Base-by-base conservation (phyloP, 2,797 vertebrate genomes). In the Rallus crepitans region DNA sequence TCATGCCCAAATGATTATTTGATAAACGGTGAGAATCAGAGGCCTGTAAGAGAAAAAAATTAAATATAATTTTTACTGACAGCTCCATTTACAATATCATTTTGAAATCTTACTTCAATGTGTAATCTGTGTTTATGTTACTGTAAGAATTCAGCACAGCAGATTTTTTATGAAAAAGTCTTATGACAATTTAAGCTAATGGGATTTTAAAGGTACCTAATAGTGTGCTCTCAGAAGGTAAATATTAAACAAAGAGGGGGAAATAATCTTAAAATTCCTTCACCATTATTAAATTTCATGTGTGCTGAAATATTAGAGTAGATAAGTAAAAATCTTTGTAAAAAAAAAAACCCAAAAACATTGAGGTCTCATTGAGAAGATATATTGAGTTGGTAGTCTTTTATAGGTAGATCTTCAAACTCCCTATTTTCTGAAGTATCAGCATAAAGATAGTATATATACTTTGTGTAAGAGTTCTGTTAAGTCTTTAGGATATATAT, bases 221-320 rank as follows among this genome's bases (percentile, higher is more conserved):
- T 91, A 87, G 73, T 92, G 53, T 91, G 86, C 72, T 96, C 86
- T 94, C 89, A 93, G 93, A 94, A 94, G 95, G 89, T 96, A 96
- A 91, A 91, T 96, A 90, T 57, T 93, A 96, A 95, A 78, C 59
- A 78, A 96, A 85, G 48, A 37, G 9, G 7, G 7, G 30, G 76
- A 96, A 96, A 84, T 91, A 47, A 82, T 89, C 85, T 45, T 71
- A 79, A 91, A 96, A 93, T 92, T 76, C 73, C 66, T 88, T 92
- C 82, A 64, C 63, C 84, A 42, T 97, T 96, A 94, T 94, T 84
- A 80, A 90, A 89, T 77, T 94, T 93, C 87, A 77, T 87, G 68
- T 57, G 35, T 79, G 90, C 52, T 92, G 93, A 97, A 96, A 91
- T 94, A 93, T 63, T 94, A 93, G 81, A 94, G 87, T 91, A 96